Conservation (phyloP, 2,797 vertebrate genomes). For the Percopsis omiscomaycus region DNA sequence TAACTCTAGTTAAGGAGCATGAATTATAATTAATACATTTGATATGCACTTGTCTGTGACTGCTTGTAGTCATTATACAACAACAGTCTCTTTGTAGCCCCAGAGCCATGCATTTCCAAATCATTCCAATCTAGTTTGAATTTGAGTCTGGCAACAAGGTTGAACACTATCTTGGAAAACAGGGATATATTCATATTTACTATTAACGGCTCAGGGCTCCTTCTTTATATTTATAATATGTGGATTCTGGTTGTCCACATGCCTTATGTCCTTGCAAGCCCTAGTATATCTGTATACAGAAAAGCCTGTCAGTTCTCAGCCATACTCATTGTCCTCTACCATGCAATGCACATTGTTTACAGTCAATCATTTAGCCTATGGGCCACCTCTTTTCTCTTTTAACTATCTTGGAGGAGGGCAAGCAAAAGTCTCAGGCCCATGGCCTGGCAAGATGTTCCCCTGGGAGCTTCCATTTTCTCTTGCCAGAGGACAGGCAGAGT, state of each 20-base stretch:
- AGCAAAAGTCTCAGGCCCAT: constrained; percentile 42
- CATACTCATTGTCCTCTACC: background rate
- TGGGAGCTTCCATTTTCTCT: constrained; percentile 42
- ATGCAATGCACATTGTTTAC: constrained; percentile 8
- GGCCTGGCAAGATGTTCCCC: constrained; percentile 31
- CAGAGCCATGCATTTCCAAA: background rate
- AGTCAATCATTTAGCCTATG: constrained; percentile 30
- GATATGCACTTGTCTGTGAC: background rate
- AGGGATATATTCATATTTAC: background rate
- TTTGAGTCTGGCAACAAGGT: background rate
- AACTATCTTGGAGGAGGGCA: constrained; percentile 35
- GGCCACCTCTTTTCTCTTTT: constrained; percentile 18
- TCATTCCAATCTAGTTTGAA: constrained; percentile 9
- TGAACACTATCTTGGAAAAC: background rate
- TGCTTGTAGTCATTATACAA: constrained; percentile 8
- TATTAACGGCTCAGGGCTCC: background rate
- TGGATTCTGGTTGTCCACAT: background rate
- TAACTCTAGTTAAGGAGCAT: constrained; percentile 17
- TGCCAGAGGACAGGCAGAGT: constrained; percentile 31
- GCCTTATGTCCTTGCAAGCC: background rate
- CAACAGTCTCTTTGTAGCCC: constrained; percentile 2
- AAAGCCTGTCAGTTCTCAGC: background rate
- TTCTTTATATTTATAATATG: background rate
- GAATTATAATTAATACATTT: constrained; percentile 26
- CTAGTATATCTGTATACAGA: background rate